These are phyloP conservation scores for Tiphia femorata DNA, from an alignment of 2,888 invertebrate genomes.

Conservation along the genomic window DNA sequence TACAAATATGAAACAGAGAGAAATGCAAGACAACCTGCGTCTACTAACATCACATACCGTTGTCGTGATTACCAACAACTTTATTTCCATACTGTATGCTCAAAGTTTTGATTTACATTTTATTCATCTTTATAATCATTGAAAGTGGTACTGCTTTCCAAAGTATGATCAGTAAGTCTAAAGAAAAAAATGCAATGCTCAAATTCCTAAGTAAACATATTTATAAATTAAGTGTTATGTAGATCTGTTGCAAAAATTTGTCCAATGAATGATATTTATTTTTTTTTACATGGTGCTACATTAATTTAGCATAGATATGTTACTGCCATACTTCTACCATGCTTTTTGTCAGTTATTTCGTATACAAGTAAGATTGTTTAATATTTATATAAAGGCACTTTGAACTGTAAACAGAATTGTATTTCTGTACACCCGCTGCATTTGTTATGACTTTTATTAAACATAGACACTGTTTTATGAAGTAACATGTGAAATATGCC, in stretches of 20 bases:
- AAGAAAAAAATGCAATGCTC: conserved; percentile 6
- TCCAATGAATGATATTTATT: conserved; percentile 19
- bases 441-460: neutral
- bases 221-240: conserved; percentile 17
- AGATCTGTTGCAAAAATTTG: conserved; percentile 14
- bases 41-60: too few relatives aligned
- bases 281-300: conserved; percentile 40
- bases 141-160: conserved; percentile 10
- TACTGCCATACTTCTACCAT: conserved; percentile 30
- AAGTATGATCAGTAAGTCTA: neutral
- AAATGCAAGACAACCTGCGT: too few relatives aligned
- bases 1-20: too few relatives aligned
- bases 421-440: too few relatives aligned
- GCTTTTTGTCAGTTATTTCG: too few relatives aligned
- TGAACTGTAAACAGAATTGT: too few relatives aligned
- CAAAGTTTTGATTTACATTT: conserved; percentile 38
- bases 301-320: conserved; percentile 35
- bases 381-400: too few relatives aligned
- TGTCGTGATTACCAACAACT: conserved; percentile 26
- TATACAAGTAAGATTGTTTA: too few relatives aligned
- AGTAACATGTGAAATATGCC: neutral
- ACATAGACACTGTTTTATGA: neutral
- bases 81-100: conserved; percentile 42
- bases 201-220: conserved; percentile 13
- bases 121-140: conserved; percentile 41